Conservation (phyloP, 2,113 vertebrate species). For the Vulpes ferrilata region DNA sequence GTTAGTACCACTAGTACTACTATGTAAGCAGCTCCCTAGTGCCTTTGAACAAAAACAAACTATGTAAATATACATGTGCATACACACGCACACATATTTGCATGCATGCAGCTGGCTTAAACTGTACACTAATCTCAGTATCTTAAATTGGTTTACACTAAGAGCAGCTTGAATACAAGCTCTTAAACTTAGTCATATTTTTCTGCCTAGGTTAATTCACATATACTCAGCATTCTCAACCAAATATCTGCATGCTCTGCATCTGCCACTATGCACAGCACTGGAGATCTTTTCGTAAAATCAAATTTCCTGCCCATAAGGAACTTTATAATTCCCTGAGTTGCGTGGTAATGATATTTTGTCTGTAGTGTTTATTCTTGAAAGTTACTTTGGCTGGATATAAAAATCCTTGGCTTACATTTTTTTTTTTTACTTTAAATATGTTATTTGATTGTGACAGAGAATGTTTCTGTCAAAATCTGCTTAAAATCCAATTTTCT, state of each 20-base stretch:
- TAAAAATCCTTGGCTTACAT: not conserved
- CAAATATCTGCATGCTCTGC: not conserved
- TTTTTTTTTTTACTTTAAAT: not conserved
- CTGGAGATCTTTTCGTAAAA: not conserved
- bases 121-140: not conserved
- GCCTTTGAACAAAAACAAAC: not conserved
- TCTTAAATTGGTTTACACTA: constrained; percentile 6
- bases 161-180: not conserved
- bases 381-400: not conserved
- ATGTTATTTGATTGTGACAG: not conserved
- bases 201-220: not conserved
- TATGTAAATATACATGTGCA: too few relatives aligned
- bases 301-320: not conserved
- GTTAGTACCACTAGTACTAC: not conserved
- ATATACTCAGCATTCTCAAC: not conserved
- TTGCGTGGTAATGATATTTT: not conserved
- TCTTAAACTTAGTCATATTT: not conserved
- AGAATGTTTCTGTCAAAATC: not conserved
- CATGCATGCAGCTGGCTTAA: not conserved
- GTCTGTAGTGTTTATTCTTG: not conserved
- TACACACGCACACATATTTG: not conserved
- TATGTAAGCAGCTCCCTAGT: constrained; percentile 21
- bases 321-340: not conserved
- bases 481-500: not conserved
- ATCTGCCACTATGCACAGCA: not conserved